Percentiles rank a stretch among this genome's conserved stretches.
These are phyloP conservation scores for Schizaphis graminum DNA, from an alignment of 2,888 invertebrate genomes.

Conservation along the genomic window DNA sequence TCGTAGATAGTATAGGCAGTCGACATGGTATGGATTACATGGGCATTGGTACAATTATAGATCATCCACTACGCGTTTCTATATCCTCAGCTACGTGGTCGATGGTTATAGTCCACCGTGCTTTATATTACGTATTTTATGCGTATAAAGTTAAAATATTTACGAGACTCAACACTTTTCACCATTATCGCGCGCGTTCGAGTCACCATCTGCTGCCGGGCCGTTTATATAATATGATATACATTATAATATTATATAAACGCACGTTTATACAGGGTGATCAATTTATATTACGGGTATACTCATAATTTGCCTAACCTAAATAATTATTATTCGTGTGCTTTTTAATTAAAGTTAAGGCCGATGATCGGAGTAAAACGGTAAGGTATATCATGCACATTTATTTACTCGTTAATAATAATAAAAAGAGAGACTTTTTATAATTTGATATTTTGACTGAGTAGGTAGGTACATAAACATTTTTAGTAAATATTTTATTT, in stretches of 20 bases:
- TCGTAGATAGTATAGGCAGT: not conserved
- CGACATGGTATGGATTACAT: not conserved
- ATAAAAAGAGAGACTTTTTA: not conserved
- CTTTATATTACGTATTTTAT: not conserved
- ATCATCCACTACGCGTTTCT: not conserved
- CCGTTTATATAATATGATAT: not conserved
- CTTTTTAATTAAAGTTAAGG: not conserved
- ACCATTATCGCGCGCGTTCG: constrained; percentile 12
- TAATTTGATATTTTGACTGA: not conserved
- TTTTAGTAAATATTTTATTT: not conserved
- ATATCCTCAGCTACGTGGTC: not conserved
- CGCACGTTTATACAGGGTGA: not conserved
- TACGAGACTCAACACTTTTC: not conserved
- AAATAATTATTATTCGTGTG: not conserved
- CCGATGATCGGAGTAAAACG: not conserved
- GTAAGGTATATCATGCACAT: not conserved
- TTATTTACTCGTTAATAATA: not conserved
- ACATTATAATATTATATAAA: not conserved
- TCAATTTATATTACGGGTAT: not conserved
- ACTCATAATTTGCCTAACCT: not conserved
- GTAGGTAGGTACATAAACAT: not conserved
- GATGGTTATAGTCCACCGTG: not conserved
- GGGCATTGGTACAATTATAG: not conserved
- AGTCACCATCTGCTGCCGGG: constrained; percentile 6
- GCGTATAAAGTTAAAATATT: not conserved